These are phyloP conservation scores for Asobara japonica DNA, from an alignment of 1,140 invertebrate genomes.

Conservation along the genomic window DNA sequence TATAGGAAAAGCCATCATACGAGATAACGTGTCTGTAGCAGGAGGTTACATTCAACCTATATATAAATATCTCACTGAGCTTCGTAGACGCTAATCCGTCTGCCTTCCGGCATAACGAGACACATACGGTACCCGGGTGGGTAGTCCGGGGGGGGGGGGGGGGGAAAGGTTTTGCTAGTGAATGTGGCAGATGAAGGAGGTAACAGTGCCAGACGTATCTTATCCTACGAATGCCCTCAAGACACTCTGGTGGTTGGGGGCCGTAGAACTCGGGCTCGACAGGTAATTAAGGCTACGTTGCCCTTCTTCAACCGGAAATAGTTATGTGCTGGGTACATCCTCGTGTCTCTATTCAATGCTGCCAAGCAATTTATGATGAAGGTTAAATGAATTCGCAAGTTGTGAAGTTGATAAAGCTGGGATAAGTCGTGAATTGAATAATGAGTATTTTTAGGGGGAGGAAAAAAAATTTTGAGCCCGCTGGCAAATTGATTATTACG, in stretches of 20 bases:
- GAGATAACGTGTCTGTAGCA: not conserved
- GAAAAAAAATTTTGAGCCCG: not conserved
- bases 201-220: constrained; percentile 24
- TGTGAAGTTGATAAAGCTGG: not conserved
- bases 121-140: not conserved
- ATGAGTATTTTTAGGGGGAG: not conserved
- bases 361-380: not conserved
- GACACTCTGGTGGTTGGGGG: not conserved
- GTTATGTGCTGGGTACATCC: not conserved
- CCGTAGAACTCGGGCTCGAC: constrained; percentile 12
- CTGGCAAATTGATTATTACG: not conserved
- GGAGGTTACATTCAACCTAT: not conserved
- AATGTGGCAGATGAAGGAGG: constrained; percentile 28
- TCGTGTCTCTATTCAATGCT: not conserved
- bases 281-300: constrained; percentile 29
- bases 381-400: not conserved
- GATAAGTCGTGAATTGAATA: not conserved
- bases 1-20: not conserved
- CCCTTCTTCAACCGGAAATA: constrained; percentile 3
- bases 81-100: constrained; percentile 19
- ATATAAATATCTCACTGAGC: constrained; percentile 6
- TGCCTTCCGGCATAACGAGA: constrained; percentile 16
- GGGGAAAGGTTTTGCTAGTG: constrained; percentile 7
- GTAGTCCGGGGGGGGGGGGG: too few relatives aligned
- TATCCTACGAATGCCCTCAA: constrained; percentile 18